These are phyloP conservation scores for Pseudachorutes palmiensis DNA, from an alignment of 1,140 invertebrate species.

Conservation along the genomic window DNA sequence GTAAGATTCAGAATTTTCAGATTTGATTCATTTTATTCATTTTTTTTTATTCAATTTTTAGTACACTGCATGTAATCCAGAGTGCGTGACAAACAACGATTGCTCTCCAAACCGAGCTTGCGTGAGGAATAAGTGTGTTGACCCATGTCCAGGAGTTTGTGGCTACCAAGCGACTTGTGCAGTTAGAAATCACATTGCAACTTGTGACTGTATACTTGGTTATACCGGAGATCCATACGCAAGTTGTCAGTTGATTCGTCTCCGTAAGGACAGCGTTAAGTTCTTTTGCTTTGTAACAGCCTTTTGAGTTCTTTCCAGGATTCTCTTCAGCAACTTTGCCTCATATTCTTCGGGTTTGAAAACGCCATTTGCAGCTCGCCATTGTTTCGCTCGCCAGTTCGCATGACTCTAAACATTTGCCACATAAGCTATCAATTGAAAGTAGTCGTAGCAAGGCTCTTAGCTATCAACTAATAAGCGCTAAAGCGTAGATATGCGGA, in stretches of 20 bases:
- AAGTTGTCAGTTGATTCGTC: neutral
- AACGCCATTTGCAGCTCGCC: neutral
- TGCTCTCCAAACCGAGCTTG: slow-evolving; percentile 68
- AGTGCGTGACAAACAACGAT: slow-evolving; percentile 58
- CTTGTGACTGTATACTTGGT: slow-evolving; percentile 58
- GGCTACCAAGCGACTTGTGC: slow-evolving; percentile 61
- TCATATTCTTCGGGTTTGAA: neutral
- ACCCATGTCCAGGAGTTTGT: slow-evolving; percentile 68
- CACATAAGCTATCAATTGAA: no score
- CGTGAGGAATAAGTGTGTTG: slow-evolving; percentile 61
- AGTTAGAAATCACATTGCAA: slow-evolving; percentile 61
- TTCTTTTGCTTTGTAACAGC: neutral
- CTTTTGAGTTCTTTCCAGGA: slow-evolving; percentile 4
- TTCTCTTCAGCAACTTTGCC: slow-evolving; percentile 1
- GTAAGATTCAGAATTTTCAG: slow-evolving; percentile 55
- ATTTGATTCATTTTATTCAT: neutral
- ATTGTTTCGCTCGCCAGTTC: neutral
- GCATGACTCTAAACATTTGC: neutral
- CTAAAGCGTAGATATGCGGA: no score
- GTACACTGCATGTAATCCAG: slow-evolving; percentile 43
- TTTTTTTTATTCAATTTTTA: neutral
- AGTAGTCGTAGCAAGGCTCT: no score
- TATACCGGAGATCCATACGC: slow-evolving; percentile 58
- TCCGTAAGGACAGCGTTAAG: neutral
- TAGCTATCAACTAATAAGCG: no score